These are phyloP conservation scores for Ariolimax columbianus DNA, from an alignment of 2,888 invertebrate genomes.

Conservation along the genomic window DNA sequence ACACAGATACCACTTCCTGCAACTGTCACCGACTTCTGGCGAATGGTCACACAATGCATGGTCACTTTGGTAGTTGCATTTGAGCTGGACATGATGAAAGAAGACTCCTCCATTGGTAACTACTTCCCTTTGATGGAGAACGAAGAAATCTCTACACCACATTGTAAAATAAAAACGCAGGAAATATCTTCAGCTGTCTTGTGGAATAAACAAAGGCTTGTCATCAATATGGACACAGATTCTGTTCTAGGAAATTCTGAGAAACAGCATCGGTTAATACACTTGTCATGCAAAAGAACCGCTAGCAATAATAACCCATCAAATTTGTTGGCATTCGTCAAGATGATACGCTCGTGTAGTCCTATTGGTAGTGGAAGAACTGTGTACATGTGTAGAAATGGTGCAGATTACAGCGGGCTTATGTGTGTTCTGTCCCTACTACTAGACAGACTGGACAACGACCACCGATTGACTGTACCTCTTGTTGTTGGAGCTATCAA, in stretches of 20 bases:
- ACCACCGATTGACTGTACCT: neutral
- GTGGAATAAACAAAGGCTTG: neutral
- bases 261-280: neutral
- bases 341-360: neutral
- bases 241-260: neutral
- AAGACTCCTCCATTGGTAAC: neutral
- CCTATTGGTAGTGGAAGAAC: neutral
- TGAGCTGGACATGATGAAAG: neutral
- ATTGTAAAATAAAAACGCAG: neutral
- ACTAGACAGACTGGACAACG: constrained; percentile 7
- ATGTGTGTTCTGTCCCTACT: neutral
- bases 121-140: neutral
- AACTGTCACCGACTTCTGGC: neutral
- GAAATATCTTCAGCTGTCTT: neutral
- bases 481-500: constrained; percentile 25
- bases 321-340: neutral
- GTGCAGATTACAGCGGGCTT: neutral
- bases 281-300: neutral
- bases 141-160: neutral
- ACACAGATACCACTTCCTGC: constrained; percentile 15
- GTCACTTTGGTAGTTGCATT: neutral
- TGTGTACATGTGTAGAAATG: constrained; percentile 9
- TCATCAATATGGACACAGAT: neutral
- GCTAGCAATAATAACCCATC: neutral
- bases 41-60: constrained; percentile 8